Conservation (phyloP, 2,113 vertebrate species). For the Actenoides hombroni region DNA sequence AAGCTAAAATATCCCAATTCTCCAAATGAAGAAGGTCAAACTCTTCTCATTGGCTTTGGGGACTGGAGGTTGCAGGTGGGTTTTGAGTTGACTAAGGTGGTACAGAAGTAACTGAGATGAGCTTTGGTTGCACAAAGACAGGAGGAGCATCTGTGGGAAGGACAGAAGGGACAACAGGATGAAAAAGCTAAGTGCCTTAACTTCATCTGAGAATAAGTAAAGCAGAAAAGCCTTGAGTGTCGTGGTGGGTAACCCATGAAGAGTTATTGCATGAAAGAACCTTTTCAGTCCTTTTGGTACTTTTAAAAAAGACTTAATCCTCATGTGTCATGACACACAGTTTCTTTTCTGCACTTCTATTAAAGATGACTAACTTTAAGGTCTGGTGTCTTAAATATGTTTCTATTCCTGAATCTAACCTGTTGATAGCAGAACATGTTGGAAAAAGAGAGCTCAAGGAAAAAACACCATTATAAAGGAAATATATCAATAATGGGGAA, state of each 20-base stretch:
- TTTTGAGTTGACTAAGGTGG: neutral
- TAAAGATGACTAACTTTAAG: neutral
- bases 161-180: neutral
- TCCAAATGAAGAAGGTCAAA: neutral
- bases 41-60: neutral
- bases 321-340: neutral
- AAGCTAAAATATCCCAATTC: neutral
- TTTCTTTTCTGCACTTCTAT: neutral
- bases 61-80: neutral
- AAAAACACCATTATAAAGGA: neutral
- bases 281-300: neutral
- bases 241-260: neutral
- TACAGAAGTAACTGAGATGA: neutral
- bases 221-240: neutral
- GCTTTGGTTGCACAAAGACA: neutral
- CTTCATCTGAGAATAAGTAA: neutral
- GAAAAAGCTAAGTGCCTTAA: neutral
- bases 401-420: neutral
- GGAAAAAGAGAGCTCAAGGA: neutral
- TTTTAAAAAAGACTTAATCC: neutral
- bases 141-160: neutral
- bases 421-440: neutral
- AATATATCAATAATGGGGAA: neutral
- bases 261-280: rapidly evolving
- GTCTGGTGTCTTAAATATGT: neutral